A percentile compares a stretch with the other conserved stretches of the same genome.
phyloP scores from a whole-genome alignment of 2,113 vertebrate genomes.

The Proterorhinus semilunaris region DNA sequence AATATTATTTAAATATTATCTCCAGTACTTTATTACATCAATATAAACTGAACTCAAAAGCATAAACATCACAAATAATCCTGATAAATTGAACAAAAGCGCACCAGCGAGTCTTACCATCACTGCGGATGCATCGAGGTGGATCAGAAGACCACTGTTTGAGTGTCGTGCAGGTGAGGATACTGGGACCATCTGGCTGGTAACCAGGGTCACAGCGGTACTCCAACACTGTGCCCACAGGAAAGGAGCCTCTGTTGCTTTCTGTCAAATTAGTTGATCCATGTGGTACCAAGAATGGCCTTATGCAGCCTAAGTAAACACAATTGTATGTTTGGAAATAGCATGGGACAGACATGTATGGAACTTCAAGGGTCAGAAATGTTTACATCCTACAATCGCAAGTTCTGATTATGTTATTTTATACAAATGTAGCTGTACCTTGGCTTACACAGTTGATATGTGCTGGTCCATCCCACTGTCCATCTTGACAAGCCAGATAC shows the following conservation, averaged over 20 bases:
- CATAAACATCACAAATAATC: too few species aligned
- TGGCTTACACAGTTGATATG: slow-evolving; percentile 90
- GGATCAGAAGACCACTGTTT: slow-evolving; percentile 73
- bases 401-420: not conserved
- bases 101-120: slow-evolving; percentile 57
- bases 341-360: not conserved
- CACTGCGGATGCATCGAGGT: slow-evolving; percentile 70
- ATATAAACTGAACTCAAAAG: not conserved
- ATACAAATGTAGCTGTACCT: slow-evolving; percentile 69
- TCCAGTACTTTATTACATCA: not conserved
- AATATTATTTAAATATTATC: too few species aligned
- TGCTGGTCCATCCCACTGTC: slow-evolving; percentile 91
- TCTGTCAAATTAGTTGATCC: slow-evolving; percentile 71
- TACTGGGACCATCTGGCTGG: slow-evolving; percentile 64
- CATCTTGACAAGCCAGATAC: slow-evolving; percentile 94
- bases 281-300: slow-evolving; percentile 66
- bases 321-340: not conserved
- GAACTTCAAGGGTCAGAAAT: too few species aligned
- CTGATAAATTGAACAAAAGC: not conserved
- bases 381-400: not conserved
- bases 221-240: slow-evolving; percentile 71
- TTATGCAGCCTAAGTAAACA: slow-evolving; percentile 57
- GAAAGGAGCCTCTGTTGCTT: slow-evolving; percentile 68
- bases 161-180: slow-evolving; percentile 59
- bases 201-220: slow-evolving; percentile 75